Evolutionary conservation across 1,140 invertebrate genomes (phyloP).

Genomic region (Mylabris phalerata): DNA sequence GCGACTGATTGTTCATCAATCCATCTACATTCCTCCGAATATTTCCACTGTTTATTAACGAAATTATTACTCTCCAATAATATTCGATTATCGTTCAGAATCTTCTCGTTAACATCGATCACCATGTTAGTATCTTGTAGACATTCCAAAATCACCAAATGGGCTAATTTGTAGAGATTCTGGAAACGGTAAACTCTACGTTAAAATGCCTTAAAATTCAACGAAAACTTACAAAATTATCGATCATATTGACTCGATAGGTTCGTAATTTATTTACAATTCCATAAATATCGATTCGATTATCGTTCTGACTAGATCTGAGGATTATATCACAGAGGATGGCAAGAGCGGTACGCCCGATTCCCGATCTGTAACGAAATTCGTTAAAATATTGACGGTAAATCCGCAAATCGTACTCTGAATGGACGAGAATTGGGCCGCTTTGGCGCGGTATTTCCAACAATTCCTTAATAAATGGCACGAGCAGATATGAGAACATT

Average conservation of each 20-base stretch:
- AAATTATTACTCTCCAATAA: no score
- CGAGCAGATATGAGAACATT: no score
- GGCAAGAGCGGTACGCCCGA: neutral
- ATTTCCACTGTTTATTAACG: no score
- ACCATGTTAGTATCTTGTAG: neutral
- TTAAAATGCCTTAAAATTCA: no score
- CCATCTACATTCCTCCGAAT: no score
- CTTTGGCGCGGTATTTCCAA: neutral
- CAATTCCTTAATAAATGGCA: slow-evolving; percentile 41
- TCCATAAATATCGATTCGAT: slow-evolving; percentile 1
- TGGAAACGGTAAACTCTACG: no score
- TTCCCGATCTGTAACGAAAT: neutral
- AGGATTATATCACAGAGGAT: slow-evolving; percentile 2
- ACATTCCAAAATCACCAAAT: slow-evolving; percentile 4
- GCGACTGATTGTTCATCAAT: no score
- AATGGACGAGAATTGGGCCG: slow-evolving; percentile 3
- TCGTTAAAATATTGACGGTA: neutral
- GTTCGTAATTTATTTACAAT: neutral
- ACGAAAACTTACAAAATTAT: neutral
- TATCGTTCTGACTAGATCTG: neutral
- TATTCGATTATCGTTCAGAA: no score
- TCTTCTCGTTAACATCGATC: no score
- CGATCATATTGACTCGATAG: neutral
- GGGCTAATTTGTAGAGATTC: slow-evolving; percentile 6
- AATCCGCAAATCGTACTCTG: neutral